Evolutionary conservation across 2,888 invertebrate species (phyloP).

Genomic region (Uloborus plumipes): DNA sequence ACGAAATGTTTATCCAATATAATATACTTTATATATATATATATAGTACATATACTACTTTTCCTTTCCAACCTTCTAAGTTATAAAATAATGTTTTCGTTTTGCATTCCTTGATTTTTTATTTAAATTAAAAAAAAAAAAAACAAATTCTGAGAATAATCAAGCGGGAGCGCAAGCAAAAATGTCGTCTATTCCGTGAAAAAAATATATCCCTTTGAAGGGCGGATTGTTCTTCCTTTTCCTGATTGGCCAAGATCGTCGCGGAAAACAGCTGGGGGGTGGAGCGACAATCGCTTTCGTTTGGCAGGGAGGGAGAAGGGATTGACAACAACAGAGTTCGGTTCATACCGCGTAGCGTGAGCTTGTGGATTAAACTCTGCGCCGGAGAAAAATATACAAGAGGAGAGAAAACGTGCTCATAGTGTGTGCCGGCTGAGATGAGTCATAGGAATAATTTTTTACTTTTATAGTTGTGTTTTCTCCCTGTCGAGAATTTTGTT

Average conservation of each 20-base stretch:
- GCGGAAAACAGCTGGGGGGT: constrained; percentile 49
- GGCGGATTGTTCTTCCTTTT: constrained; percentile 7
- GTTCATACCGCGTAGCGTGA: constrained; percentile 19
- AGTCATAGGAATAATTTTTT: constrained; percentile 14
- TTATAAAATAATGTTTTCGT: too few species aligned
- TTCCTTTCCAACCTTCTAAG: too few species aligned
- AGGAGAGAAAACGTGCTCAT: background rate
- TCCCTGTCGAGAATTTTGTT: constrained; percentile 14
- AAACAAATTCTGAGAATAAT: too few species aligned
- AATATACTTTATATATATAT: too few species aligned
- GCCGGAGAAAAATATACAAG: background rate
- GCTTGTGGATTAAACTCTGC: background rate
- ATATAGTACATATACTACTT: too few species aligned
- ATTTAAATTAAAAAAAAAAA: too few species aligned
- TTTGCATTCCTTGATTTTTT: too few species aligned
- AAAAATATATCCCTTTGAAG: constrained; percentile 18
- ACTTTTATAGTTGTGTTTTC: background rate
- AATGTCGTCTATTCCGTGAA: too few species aligned
- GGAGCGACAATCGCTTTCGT: constrained; percentile 32
- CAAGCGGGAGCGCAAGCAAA: too few species aligned
- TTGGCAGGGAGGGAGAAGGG: constrained; percentile 36
- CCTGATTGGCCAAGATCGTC: constrained; percentile 36
- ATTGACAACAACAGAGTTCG: constrained; percentile 25
- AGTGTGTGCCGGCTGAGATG: constrained; percentile 1
- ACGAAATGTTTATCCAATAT: too few species aligned